These are phyloP conservation scores for Ficedula albicollis DNA, from an alignment of 2,797 vertebrate species.

Conservation along the genomic window DNA sequence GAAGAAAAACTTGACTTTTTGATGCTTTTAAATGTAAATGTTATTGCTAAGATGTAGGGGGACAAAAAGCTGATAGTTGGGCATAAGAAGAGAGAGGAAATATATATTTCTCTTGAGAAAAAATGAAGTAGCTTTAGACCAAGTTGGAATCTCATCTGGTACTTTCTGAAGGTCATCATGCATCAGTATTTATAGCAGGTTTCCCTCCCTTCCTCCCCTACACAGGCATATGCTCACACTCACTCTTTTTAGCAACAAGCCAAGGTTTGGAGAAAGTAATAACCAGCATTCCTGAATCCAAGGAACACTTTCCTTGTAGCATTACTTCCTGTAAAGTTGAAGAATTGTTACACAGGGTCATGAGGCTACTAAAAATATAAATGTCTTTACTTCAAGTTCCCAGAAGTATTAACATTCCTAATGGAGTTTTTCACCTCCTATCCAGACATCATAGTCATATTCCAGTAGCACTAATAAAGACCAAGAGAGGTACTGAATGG, in stretches of 20 bases:
- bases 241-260: not conserved
- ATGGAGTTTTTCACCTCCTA: not conserved
- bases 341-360: not conserved
- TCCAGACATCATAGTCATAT: not conserved
- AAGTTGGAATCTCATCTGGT: not conserved
- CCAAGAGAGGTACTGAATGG: not conserved
- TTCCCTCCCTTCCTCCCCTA: not conserved
- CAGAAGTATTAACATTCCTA: not conserved
- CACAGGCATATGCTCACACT: not conserved
- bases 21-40: not conserved
- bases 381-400: not conserved
- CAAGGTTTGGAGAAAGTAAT: not conserved
- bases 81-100: not conserved
- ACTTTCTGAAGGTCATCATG: not conserved
- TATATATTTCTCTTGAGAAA: not conserved
- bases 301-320: not conserved
- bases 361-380: not conserved
- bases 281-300: not conserved
- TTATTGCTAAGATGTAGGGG: not conserved
- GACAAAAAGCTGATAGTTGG: not conserved
- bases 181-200: not conserved
- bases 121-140: not conserved
- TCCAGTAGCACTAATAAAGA: not conserved
- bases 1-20: not conserved
- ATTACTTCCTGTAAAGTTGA: not conserved